phyloP scores from a whole-genome alignment of 2,113 vertebrate species.

The Trochalopteron elliotii region DNA sequence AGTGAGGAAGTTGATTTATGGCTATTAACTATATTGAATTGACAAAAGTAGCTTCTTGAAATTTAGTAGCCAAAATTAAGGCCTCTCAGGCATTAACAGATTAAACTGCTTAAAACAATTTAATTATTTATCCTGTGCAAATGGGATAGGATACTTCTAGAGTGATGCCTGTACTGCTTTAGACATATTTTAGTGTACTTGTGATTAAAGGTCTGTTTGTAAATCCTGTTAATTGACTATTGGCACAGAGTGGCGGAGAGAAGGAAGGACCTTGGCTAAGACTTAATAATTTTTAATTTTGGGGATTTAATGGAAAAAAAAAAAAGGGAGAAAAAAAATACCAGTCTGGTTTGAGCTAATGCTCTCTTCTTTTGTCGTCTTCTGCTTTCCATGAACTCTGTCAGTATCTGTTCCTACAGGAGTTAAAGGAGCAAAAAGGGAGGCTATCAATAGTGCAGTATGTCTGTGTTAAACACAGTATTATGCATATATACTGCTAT shows the following conservation, averaged over 20 bases:
- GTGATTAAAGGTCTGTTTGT: slow-evolving; percentile 5
- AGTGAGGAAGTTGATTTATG: slow-evolving; percentile 11
- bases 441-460: neutral
- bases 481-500: neutral
- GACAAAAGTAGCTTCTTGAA: slow-evolving; percentile 15
- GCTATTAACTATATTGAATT: slow-evolving; percentile 25
- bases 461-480: neutral
- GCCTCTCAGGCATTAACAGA: slow-evolving; percentile 27
- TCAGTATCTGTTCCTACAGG: neutral
- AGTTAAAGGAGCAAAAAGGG: neutral
- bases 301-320: neutral
- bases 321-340: accelerated
- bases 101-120: slow-evolving; percentile 21
- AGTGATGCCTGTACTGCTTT: neutral
- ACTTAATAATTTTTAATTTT: neutral
- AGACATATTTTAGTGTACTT: neutral
- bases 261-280: neutral
- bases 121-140: slow-evolving; percentile 34
- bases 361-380: neutral
- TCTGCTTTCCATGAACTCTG: neutral
- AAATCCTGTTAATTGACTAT: neutral
- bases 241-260: neutral
- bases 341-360: neutral
- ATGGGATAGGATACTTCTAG: neutral
- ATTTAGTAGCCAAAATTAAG: slow-evolving; percentile 45